Evolutionary conservation across 2,113 vertebrate genomes (phyloP), one percentile per base, ranked within the genome.

Genomic region (Aldabrachelys gigantea): DNA sequence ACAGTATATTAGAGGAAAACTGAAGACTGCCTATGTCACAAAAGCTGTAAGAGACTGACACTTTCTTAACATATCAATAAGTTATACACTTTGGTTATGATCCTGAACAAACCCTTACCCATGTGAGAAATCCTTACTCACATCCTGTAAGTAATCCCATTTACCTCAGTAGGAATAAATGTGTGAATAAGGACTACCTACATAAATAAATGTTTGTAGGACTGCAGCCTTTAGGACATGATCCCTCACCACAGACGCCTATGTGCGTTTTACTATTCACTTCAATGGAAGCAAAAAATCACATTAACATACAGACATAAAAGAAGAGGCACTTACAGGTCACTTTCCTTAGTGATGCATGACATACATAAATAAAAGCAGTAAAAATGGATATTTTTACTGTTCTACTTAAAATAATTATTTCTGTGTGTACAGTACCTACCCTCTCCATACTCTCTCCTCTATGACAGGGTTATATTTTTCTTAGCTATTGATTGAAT

Each of bases 331-430:
- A 27, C 53, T 96, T 75, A 78, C 79, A 88, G 50, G 85, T 95
- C 85, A 95, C 81, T 92, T 95, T 92, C 89, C 80, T 57, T 65
- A 88, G 17, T 54, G 89, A 96, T 75, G 87, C 83, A 94, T 85
- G 38, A 25, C 62, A 76, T 49, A 92, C 84, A 85, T 4, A 84
- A 94, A 92, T 80, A 89, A 92, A 88, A 89, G 59, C 87, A 94
- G 90, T 91, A 89, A 91, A 96, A 92, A 91, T 85, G 1, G 88
- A 87, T 83, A 65, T 50, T 93, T 69, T 79, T 94, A 31, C 56
- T 91, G 53, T n/a, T 62, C 72, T 57, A 84, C 25, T 93, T 86
- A 78, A 88, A 19, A 4, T 69, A 80, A 93, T 93, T 94, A 91
- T 47, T 87, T 92, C 10, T 27, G 24, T 76, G 41, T 49, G 82